Evolutionary conservation across 2,888 invertebrate species (phyloP).

Genomic region (Clunio marinus): DNA sequence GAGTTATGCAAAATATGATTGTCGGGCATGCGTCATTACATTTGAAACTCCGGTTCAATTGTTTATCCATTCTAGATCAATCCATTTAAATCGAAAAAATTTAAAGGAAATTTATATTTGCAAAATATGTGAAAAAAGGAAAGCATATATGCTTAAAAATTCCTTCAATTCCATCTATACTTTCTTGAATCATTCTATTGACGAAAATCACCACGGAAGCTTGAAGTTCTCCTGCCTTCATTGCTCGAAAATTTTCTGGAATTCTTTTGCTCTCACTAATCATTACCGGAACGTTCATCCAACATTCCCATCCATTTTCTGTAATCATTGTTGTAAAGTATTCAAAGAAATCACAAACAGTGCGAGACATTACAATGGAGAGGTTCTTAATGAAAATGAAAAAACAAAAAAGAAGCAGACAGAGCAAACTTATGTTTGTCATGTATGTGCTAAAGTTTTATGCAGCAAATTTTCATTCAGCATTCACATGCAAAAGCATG

Average conservation of each 20-base stretch:
- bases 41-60: neutral
- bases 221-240: constrained; percentile 42
- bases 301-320: constrained; percentile 22
- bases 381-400: neutral
- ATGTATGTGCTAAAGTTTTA: neutral
- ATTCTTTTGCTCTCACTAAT: constrained; percentile 15
- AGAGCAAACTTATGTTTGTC: neutral
- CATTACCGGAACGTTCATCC: constrained; percentile 25
- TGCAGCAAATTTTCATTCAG: neutral
- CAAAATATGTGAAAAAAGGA: constrained; percentile 43
- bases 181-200: constrained; percentile 45
- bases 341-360: constrained; percentile 16
- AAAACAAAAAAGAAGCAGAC: neutral
- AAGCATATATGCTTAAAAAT: constrained; percentile 42
- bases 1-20: constrained; percentile 16
- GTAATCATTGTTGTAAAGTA: constrained; percentile 29
- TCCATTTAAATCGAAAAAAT: constrained; percentile 3
- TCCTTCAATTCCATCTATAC: no score
- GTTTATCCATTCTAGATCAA: neutral
- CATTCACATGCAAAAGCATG: constrained; percentile 22
- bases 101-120: constrained; percentile 41
- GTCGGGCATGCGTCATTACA: neutral
- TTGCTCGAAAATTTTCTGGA: constrained; percentile 32
- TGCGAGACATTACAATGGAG: neutral
- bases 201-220: constrained; percentile 43